These are phyloP conservation scores for Clinocottus analis DNA, from an alignment of 2,113 vertebrate genomes.

Conservation along the genomic window DNA sequence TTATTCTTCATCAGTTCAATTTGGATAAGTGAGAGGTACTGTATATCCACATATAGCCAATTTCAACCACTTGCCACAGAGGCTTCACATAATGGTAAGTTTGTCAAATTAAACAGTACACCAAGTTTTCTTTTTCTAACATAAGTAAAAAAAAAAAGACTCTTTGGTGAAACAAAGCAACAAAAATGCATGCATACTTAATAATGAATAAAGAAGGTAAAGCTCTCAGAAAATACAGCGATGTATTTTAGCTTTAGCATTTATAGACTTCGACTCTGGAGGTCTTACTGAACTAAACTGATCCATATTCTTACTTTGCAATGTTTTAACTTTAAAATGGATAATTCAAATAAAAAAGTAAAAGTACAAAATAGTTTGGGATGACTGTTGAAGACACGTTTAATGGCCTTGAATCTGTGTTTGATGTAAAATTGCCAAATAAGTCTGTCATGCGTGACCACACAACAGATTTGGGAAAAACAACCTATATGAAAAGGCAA, in stretches of 20 bases:
- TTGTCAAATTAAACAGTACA: slow-evolving; percentile 25
- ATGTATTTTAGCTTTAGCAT: slow-evolving; percentile 13
- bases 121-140: background rate
- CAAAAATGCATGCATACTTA: slow-evolving; percentile 36
- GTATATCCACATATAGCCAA: background rate
- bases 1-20: background rate
- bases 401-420: slow-evolving; percentile 9
- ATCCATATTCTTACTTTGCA: background rate
- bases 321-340: slow-evolving; percentile 11
- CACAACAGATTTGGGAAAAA: slow-evolving; percentile 31
- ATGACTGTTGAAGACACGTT: slow-evolving; percentile 12
- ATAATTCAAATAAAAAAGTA: background rate
- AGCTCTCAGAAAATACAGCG: slow-evolving; percentile 26
- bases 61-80: background rate
- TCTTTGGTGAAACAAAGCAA: slow-evolving; percentile 75
- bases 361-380: background rate
- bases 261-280: slow-evolving; percentile 40
- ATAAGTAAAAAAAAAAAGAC: slow-evolving; percentile 20
- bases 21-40: background rate
- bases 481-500: slow-evolving; percentile 36
- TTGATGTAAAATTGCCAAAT: slow-evolving; percentile 20
- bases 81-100: background rate
- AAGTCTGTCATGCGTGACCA: slow-evolving; percentile 7
- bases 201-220: slow-evolving; percentile 35
- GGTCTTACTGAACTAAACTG: background rate